These are phyloP conservation scores for Limosa lapponica DNA, from an alignment of 2,797 vertebrate species.

Conservation along the genomic window DNA sequence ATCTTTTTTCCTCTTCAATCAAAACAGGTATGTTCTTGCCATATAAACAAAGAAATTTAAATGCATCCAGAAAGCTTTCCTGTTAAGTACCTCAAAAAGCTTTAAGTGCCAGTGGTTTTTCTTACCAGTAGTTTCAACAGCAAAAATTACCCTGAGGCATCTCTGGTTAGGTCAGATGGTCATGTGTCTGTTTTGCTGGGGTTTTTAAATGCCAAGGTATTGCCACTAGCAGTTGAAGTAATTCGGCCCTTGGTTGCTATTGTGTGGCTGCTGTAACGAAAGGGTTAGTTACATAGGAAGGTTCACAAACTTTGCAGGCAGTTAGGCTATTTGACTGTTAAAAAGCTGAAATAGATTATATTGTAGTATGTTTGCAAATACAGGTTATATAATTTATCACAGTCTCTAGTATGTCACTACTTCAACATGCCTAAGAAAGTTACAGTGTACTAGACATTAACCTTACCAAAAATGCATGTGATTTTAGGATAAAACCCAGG, in stretches of 20 bases:
- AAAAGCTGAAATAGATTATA: not conserved
- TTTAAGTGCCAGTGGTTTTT: not conserved
- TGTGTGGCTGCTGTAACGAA: not conserved
- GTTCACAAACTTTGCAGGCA: not conserved
- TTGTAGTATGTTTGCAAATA: not conserved
- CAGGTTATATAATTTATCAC: not conserved
- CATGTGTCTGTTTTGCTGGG: not conserved
- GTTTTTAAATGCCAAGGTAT: not conserved
- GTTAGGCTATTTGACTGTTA: not conserved
- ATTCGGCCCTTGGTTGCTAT: not conserved
- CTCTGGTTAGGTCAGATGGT: not conserved
- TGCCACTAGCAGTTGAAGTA: not conserved
- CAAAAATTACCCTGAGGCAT: not conserved
- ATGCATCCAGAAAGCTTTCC: not conserved
- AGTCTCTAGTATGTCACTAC: not conserved
- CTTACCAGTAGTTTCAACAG: not conserved
- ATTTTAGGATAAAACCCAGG: not conserved
- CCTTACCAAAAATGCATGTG: not conserved
- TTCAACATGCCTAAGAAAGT: not conserved
- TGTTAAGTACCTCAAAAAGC: not conserved
- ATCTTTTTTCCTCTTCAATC: not conserved
- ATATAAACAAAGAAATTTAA: not conserved
- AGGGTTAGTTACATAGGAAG: not conserved
- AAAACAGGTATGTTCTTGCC: not conserved
- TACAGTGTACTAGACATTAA: not conserved